A percentile compares a stretch with the other conserved stretches of the same genome.
Conservation (phyloP, 1,140 invertebrate species). For the Dysdera silvatica region DNA sequence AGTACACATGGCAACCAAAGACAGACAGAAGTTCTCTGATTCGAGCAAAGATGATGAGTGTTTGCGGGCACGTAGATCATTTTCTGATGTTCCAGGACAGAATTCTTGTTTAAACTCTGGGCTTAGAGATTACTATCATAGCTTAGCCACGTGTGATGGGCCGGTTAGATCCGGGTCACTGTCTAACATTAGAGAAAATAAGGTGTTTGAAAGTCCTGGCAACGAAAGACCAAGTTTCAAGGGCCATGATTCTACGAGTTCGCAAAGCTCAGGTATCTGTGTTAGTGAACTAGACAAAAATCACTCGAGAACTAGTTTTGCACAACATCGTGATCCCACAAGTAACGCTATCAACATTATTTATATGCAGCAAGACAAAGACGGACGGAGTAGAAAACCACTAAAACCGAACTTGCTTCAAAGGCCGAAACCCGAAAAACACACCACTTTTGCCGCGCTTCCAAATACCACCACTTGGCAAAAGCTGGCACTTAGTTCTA, state of each 20-base stretch:
- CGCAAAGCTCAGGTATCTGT: constrained; percentile 25
- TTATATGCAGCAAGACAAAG: constrained; percentile 54
- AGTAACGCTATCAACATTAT: constrained; percentile 54
- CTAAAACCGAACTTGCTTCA: background rate
- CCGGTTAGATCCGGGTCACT: constrained; percentile 17
- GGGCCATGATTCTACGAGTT: constrained; percentile 15
- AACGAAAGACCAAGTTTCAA: constrained; percentile 3
- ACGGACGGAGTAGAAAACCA: constrained; percentile 3
- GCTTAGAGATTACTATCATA: constrained; percentile 23
- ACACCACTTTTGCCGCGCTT: constrained; percentile 58
- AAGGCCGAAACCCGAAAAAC: constrained; percentile 48
- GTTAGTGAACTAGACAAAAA: constrained; percentile 18
- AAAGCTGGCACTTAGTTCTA: constrained; percentile 54
- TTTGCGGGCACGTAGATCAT: too few relatives aligned
- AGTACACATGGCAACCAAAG: too few relatives aligned
- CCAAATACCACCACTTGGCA: constrained; percentile 81
- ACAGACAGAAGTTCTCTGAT: too few relatives aligned
- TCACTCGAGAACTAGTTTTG: constrained; percentile 54
- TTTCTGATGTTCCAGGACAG: too few relatives aligned
- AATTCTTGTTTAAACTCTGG: too few relatives aligned
- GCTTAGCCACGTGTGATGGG: constrained; percentile 8
- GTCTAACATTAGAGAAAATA: constrained; percentile 13
- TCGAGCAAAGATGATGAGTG: too few relatives aligned
- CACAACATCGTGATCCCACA: constrained; percentile 52
- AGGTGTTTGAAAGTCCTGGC: background rate